These are phyloP conservation scores for Conistra vaccinii DNA, from an alignment of 2,888 invertebrate genomes.

Conservation along the genomic window DNA sequence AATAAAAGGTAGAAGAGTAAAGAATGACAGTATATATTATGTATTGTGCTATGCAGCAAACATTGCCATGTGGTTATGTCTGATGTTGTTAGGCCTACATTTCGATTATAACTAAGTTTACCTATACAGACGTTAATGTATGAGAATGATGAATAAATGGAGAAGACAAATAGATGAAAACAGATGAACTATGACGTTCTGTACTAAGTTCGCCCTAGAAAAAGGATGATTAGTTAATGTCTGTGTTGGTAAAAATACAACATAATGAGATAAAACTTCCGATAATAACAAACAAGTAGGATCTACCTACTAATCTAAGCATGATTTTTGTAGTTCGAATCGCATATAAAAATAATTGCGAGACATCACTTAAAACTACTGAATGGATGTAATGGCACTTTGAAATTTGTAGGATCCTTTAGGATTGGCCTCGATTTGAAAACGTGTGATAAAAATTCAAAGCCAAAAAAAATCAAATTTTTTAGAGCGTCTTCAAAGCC, in stretches of 20 bases:
- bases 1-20: background rate
- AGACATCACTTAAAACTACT: constrained; percentile 13
- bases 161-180: background rate
- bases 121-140: background rate
- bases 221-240: background rate
- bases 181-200: background rate
- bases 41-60: background rate
- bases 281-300: background rate
- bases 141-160: background rate
- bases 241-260: background rate
- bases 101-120: background rate
- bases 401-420: background rate
- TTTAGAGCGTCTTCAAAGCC: constrained; percentile 4
- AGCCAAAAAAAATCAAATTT: background rate
- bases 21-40: background rate
- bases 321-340: constrained; percentile 23
- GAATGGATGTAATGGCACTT: constrained; percentile 35
- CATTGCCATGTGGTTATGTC: background rate
- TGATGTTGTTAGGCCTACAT: background rate
- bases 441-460: background rate
- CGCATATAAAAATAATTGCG: background rate
- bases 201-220: background rate
- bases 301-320: background rate
- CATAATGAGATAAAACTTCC: background rate
- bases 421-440: background rate